Evolutionary conservation across 2,113 vertebrate species (phyloP).

Genomic region (Heterotilapia buettikoferi): DNA sequence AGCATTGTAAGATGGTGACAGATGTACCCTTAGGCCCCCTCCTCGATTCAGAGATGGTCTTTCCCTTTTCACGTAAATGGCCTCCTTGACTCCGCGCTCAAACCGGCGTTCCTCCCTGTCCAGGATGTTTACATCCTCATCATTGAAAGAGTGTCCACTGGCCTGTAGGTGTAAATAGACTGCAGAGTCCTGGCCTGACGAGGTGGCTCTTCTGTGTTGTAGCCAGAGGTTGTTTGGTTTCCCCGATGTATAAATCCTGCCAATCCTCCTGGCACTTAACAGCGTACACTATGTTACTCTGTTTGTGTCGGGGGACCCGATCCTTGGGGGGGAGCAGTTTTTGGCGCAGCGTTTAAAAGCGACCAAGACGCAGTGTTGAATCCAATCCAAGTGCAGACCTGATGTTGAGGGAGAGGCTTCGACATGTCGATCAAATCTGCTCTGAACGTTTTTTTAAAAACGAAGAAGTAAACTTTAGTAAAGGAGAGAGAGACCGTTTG

Average conservation of each 20-base stretch:
- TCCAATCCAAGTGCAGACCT: background rate
- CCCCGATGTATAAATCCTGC: rapidly evolving
- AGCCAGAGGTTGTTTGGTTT: background rate
- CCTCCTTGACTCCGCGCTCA: background rate
- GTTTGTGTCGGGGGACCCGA: background rate
- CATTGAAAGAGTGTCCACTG: rapidly evolving
- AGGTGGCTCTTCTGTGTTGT: background rate
- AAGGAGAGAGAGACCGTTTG: background rate
- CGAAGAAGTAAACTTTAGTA: background rate
- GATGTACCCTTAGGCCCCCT: too few relatives aligned
- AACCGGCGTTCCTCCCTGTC: background rate
- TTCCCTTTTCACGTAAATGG: background rate
- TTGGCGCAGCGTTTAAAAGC: background rate
- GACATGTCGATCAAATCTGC: background rate
- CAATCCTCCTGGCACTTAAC: background rate
- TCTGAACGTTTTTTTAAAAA: background rate
- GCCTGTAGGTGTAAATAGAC: background rate
- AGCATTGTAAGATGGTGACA: too few relatives aligned
- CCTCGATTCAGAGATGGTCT: background rate
- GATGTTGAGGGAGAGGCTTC: background rate
- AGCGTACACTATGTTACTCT: background rate
- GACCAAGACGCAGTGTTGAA: background rate
- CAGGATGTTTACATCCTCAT: background rate
- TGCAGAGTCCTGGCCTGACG: background rate
- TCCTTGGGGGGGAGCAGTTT: background rate